Percentiles rank a stretch among this genome's conserved stretches.
phyloP scores from a whole-genome alignment of 2,888 invertebrate genomes.

The Diarsia brunnea region DNA sequence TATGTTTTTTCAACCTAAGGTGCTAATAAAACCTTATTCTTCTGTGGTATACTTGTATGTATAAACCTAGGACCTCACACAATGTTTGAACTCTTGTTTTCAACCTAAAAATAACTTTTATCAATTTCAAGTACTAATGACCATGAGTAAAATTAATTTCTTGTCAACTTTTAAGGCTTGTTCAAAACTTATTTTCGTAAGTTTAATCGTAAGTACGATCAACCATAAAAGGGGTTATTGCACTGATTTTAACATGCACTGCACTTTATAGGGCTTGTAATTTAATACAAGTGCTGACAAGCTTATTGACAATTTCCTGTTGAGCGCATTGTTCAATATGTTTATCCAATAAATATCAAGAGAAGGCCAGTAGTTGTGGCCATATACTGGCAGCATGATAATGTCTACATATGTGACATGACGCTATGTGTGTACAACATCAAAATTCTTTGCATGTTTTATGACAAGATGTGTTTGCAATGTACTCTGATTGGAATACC shows the following conservation, averaged over 20 bases:
- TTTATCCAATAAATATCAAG: conserved; percentile 82
- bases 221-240: conserved; percentile 71
- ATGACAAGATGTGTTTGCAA: conserved; percentile 71
- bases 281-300: conserved; percentile 79
- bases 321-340: conserved; percentile 81
- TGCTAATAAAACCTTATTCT: background rate
- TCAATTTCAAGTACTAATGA: conserved; percentile 16
- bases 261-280: conserved; percentile 65
- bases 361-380: conserved; percentile 67
- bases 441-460: conserved; percentile 71
- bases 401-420: conserved; percentile 42
- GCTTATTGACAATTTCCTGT: conserved; percentile 88
- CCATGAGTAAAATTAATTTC: conserved; percentile 44
- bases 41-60: background rate
- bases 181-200: conserved; percentile 23
- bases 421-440: conserved; percentile 59
- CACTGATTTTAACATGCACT: conserved; percentile 71
- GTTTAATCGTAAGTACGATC: background rate
- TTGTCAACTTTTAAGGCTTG: conserved; percentile 34
- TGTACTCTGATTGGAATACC: conserved; percentile 75
- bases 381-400: conserved; percentile 48
- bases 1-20: background rate
- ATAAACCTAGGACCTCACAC: background rate
- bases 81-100: background rate
- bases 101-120: conserved; percentile 13